Evolutionary conservation across 2,888 invertebrate species (phyloP).

Genomic region (Eupeodes luniger): DNA sequence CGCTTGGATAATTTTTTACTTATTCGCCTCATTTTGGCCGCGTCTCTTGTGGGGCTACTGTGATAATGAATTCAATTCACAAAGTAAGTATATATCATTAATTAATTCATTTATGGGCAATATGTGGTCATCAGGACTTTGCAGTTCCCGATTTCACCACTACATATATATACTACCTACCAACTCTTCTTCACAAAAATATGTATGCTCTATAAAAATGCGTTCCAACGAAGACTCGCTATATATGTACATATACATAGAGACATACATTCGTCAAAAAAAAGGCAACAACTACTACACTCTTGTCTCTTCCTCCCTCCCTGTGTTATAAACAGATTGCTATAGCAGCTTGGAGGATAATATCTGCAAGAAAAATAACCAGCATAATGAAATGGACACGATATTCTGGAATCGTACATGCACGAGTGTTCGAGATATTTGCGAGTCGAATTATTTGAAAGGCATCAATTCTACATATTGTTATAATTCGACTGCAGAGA

Average conservation of each 20-base stretch:
- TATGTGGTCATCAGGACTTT: slow-evolving; percentile 51
- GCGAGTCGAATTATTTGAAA: slow-evolving; percentile 83
- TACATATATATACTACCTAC: background rate
- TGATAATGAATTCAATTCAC: slow-evolving; percentile 86
- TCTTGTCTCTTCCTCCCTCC: slow-evolving; percentile 8
- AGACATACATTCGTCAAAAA: background rate
- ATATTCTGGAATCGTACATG: slow-evolving; percentile 86
- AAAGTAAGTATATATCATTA: slow-evolving; percentile 84
- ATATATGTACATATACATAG: no score
- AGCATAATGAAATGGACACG: slow-evolving; percentile 81
- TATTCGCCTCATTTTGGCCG: slow-evolving; percentile 88
- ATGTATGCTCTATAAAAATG: slow-evolving; percentile 7
- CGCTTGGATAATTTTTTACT: slow-evolving; percentile 91
- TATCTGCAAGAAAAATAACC: slow-evolving; percentile 84
- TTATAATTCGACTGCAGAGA: slow-evolving; percentile 79
- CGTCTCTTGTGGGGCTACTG: slow-evolving; percentile 89
- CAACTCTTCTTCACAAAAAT: background rate
- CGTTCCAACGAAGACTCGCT: slow-evolving; percentile 9
- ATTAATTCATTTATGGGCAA: slow-evolving; percentile 64
- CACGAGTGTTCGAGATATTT: slow-evolving; percentile 85
- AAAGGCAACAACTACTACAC: slow-evolving; percentile 3
- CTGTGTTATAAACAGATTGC: slow-evolving; percentile 85
- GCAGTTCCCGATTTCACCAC: slow-evolving; percentile 28
- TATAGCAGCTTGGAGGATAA: slow-evolving; percentile 88
- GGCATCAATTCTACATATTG: slow-evolving; percentile 85